These are phyloP conservation scores for Cyclura pinguis DNA, from an alignment of 2,797 vertebrate genomes.

Conservation along the genomic window DNA sequence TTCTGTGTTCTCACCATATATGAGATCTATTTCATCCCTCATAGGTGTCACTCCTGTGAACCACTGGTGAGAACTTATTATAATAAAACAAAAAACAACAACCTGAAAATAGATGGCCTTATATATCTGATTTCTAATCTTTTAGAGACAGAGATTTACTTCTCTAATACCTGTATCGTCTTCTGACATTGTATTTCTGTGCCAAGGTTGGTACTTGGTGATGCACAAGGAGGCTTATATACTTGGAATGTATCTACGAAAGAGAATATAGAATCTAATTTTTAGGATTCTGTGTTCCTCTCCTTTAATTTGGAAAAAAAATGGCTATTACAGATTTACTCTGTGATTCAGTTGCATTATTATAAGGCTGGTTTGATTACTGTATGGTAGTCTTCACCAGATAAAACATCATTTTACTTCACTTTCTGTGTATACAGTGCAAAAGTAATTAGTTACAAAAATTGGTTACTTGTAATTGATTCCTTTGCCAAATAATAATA, in stretches of 20 bases:
- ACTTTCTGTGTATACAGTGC: not conserved
- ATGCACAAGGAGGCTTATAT: not conserved
- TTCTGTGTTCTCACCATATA: not conserved
- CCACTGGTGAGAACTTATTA: conserved; percentile 4
- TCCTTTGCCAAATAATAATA: too few species aligned
- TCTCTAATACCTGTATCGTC: conserved; percentile 2
- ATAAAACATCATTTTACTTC: not conserved
- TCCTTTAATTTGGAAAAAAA: not conserved
- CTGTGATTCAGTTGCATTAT: not conserved
- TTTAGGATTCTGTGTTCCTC: not conserved
- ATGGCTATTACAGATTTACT: not conserved
- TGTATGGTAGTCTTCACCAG: not conserved
- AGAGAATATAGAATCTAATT: not conserved
- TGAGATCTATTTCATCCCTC: conserved; percentile 3
- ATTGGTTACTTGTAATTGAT: too few species aligned
- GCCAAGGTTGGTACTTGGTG: not conserved
- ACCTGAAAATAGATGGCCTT: not conserved
- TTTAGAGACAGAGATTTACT: conserved; percentile 38
- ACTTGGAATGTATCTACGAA: not conserved
- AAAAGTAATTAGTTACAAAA: too few species aligned
- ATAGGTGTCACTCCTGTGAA: conserved; percentile 10
- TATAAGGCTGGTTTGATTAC: not conserved
- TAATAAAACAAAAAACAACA: conserved; percentile 35
- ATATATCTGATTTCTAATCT: conserved; percentile 31
- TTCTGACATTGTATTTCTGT: not conserved